Evolutionary conservation across 1,140 invertebrate species (phyloP).

Genomic region (Ceratoteleas bidentatus): DNA sequence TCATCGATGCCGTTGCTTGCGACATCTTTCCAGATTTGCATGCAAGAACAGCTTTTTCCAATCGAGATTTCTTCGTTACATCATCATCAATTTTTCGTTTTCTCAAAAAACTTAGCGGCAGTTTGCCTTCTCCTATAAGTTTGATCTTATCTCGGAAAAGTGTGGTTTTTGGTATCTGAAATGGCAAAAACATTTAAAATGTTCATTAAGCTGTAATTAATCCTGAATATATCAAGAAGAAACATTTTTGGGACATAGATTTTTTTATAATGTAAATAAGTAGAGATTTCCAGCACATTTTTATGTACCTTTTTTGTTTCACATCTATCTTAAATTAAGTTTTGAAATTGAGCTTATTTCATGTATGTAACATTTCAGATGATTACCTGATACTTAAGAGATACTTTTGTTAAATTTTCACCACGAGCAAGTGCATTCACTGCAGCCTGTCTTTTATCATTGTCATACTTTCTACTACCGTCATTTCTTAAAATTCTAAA

Average conservation of each 20-base stretch:
- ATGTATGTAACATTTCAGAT: too few species aligned
- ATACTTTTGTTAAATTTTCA: slow-evolving; percentile 83
- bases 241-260: too few species aligned
- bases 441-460: slow-evolving; percentile 81
- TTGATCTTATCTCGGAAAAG: slow-evolving; percentile 83
- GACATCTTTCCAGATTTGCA: slow-evolving; percentile 83
- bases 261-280: too few species aligned
- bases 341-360: too few species aligned
- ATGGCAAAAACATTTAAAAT: too few species aligned
- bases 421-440: slow-evolving; percentile 82
- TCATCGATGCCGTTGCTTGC: slow-evolving; percentile 82
- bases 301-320: too few species aligned
- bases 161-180: slow-evolving; percentile 84
- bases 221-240: too few species aligned
- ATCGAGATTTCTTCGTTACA: slow-evolving; percentile 79
- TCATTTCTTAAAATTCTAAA: slow-evolving; percentile 76
- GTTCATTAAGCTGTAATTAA: too few species aligned
- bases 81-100: slow-evolving; percentile 81
- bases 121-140: slow-evolving; percentile 81
- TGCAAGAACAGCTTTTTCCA: slow-evolving; percentile 83
- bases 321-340: too few species aligned
- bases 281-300: too few species aligned
- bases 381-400: slow-evolving; percentile 78
- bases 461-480: slow-evolving; percentile 79
- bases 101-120: slow-evolving; percentile 81